Base-by-base conservation (phyloP, 1,140 invertebrate species). In the Meloidogyne chitwoodi region DNA sequence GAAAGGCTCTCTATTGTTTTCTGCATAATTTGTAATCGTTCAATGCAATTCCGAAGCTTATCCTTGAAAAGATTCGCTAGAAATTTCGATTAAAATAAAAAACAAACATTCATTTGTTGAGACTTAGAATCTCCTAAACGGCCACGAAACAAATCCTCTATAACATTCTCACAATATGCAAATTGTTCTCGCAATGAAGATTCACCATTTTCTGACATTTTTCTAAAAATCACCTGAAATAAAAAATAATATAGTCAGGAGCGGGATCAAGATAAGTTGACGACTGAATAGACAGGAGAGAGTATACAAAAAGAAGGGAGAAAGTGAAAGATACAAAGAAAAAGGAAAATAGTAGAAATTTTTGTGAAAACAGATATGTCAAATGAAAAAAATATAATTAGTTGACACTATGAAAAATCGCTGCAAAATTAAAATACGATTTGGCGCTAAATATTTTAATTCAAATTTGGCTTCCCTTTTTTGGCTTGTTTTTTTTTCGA, bases 71-170 rank as follows among this genome's bases (percentile, higher is more conserved):
- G 64, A 48, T 44, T 27, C 16, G 27, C 16, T 22, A 6, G 62
- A 41, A 31, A 31, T 31, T 2, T 8, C 10, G 34, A 10, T 29
- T 24, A 44, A 41, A 63, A 61, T 10, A 24, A 44, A 24, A 38
- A 74, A 26, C 26, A 48, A 11, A 74, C 68, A 76, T 62, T 76
- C 38, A 6, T 56, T 22, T 76, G 56, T 22, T 61, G 12, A n/a
- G 31, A 72, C 10, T n/a, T 76, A 86, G 74, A 94, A 90, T 89
- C 96, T 92, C 81, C 93, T 26, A 73, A 38, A 3, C 56, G 56
- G 22, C n/a, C 70, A 8, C 27, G 24, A 14, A 73, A 27, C 70
- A 73, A 14, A 73, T 73, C 70, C 24, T 73, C 70, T 24, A 73
- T 14, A 34, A 62, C n/a, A 27, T 14, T 22, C 19, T 24, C 70